A percentile compares a stretch with the other conserved stretches of the same genome.
Conservation (phyloP, 2,888 invertebrate genomes). For the Eulithis testata region DNA sequence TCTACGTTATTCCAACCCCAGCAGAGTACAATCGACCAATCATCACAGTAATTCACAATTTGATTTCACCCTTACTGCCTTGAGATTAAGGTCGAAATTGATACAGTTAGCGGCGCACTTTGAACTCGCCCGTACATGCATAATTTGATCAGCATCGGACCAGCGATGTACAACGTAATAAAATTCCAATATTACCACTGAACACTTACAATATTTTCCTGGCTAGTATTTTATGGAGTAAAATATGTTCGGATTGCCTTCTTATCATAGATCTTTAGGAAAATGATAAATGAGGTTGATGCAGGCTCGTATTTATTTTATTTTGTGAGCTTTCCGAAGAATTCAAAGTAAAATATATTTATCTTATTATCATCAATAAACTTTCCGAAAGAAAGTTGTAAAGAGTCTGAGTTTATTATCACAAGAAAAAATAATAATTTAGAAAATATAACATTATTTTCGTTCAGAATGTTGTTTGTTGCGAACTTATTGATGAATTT, state of each 20-base stretch:
- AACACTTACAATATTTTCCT: conserved; percentile 7
- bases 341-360: background rate
- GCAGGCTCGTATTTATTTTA: background rate
- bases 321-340: background rate
- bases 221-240: background rate
- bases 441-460: conserved; percentile 7
- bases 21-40: conserved; percentile 18
- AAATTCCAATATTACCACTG: conserved; percentile 23
- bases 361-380: background rate
- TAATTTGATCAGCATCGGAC: conserved; percentile 25
- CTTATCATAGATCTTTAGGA: too few species aligned
- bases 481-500: background rate
- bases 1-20: conserved; percentile 20
- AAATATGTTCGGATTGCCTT: too few species aligned
- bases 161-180: conserved; percentile 22
- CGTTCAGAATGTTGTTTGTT: conserved; percentile 1
- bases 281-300: too few species aligned
- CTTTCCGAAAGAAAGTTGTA: background rate
- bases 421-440: background rate
- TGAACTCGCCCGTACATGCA: conserved; percentile 27
- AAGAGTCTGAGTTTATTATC: background rate
- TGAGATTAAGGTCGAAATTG: conserved; percentile 17
- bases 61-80: conserved; percentile 6
- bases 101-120: conserved; percentile 19
- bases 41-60: conserved; percentile 13